Conservation (phyloP, 1,140 invertebrate genomes). For the Heterodera schachtii region DNA sequence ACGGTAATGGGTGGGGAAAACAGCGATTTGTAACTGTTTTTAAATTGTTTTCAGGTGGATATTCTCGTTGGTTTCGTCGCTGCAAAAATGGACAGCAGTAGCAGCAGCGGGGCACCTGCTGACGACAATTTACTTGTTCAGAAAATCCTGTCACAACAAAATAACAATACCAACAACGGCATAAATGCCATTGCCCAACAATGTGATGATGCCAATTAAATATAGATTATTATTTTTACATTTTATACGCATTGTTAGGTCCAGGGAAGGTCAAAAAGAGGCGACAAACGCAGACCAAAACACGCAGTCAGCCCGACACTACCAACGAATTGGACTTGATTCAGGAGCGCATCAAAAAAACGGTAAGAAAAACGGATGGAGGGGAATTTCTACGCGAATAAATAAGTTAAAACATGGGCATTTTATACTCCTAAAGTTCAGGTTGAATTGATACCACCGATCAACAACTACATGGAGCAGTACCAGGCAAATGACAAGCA, state of each 20-base stretch:
- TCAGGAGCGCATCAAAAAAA: slow-evolving; percentile 36
- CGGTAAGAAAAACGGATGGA: not conserved
- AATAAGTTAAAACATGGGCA: not conserved
- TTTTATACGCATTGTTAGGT: slow-evolving; percentile 16
- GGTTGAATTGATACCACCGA: slow-evolving; percentile 25
- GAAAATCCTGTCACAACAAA: slow-evolving; percentile 1
- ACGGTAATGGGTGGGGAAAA: slow-evolving; percentile 38
- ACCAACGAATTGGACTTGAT: slow-evolving; percentile 51
- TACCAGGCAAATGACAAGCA: slow-evolving; percentile 36
- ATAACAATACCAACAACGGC: not conserved
- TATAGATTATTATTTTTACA: not conserved
- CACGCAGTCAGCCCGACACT: slow-evolving; percentile 38
- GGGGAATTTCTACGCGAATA: too few species aligned
- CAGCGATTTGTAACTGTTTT: not conserved
- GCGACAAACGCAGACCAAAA: slow-evolving; percentile 65
- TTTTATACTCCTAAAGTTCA: slow-evolving; percentile 35
- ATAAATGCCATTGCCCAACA: not conserved
- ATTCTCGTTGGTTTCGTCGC: not conserved
- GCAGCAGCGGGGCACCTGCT: not conserved
- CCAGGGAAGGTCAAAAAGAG: slow-evolving; percentile 55
- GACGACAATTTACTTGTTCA: not conserved
- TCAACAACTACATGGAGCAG: slow-evolving; percentile 30
- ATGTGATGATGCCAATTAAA: not conserved
- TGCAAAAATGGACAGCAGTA: not conserved
- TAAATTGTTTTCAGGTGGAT: not conserved